Percentiles rank a stretch among this genome's conserved stretches.
phyloP scores from a whole-genome alignment of 2,888 invertebrate species.

The Chymomyza fuscimana region DNA sequence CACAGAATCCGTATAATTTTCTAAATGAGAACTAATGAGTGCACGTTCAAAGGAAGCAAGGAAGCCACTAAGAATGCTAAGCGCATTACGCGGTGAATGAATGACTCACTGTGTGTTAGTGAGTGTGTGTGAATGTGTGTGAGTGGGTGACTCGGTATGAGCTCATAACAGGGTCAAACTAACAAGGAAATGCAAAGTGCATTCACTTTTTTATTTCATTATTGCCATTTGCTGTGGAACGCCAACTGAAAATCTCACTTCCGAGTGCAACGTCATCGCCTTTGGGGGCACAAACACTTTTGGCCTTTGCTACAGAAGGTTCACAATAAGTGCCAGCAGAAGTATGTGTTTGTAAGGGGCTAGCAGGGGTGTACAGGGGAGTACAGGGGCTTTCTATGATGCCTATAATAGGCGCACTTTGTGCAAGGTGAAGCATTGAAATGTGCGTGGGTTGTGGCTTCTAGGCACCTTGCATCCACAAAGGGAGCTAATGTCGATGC shows the following conservation, averaged over 20 bases:
- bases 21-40: constrained; percentile 63
- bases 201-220: constrained; percentile 74
- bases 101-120: neutral
- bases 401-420: constrained; percentile 39
- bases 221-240: constrained; percentile 52
- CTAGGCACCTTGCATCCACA: constrained; percentile 6
- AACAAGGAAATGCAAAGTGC: constrained; percentile 74
- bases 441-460: constrained; percentile 21
- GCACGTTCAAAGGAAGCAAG: constrained; percentile 40
- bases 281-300: constrained; percentile 33
- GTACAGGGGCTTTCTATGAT: constrained; percentile 26
- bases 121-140: neutral
- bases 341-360: constrained; percentile 27
- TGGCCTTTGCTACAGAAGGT: constrained; percentile 21
- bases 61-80: constrained; percentile 21
- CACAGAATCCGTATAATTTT: constrained; percentile 36
- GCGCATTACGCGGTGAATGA: constrained; percentile 10
- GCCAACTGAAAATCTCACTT: constrained; percentile 57
- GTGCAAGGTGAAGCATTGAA: constrained; percentile 56
- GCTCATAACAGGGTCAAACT: constrained; percentile 65
- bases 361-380: too few relatives aligned
- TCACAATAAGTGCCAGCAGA: constrained; percentile 20
- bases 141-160: constrained; percentile 4
- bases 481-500: constrained; percentile 30
- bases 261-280: constrained; percentile 72